Base-by-base conservation (phyloP, 2,888 invertebrate genomes). In the Colostygia pectinataria region DNA sequence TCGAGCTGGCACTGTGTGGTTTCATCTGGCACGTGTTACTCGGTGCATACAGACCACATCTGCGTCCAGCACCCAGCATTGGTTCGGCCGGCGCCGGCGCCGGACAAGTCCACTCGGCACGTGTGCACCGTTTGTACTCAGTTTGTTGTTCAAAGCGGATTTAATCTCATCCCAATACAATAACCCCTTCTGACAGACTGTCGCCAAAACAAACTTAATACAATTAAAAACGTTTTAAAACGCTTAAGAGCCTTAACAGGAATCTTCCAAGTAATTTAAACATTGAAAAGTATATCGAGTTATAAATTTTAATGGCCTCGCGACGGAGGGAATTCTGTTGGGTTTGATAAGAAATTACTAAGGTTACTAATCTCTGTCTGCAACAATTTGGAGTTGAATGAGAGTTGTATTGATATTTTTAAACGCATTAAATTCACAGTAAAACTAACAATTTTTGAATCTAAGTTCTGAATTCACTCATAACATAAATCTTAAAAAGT, bases 261-360 rank as follows among this genome's bases (percentile, higher is more conserved):
- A 57, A 57, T 59, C 53, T 57, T 32, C 46, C 29, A 14, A 45
- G 53, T 59, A 59, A 61, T 61, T 61, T 59, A 61, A 57, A 61
- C 61, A 61, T 61, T 56, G 59, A 45, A 59, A 53, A 57, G 53
- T 57, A 52, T 36, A 45, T 57, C 25, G 29, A 59, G 55, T 57
- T 59, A 53, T 55, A 61, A 28, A 61, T 61, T 55, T 55, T 57
- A 59, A 61, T 61, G 37, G 40, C 41, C 29, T 33, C 44, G 24
- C 33, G 34, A 27, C 23, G 13, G 25, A 38, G 32, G 36, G 27
- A 12, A 49, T 33, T 42, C 10, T 31, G 13, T 25, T 14, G 1
- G 9, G 18, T 18, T 29, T 27, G 2, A n/a, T 31, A 6, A 5
- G 20, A 20, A 20, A 20, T 4, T 2, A 18, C 20, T 20, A 1